Base-by-base conservation (phyloP, 2,888 invertebrate species). In the Drosophila silvestris region DNA sequence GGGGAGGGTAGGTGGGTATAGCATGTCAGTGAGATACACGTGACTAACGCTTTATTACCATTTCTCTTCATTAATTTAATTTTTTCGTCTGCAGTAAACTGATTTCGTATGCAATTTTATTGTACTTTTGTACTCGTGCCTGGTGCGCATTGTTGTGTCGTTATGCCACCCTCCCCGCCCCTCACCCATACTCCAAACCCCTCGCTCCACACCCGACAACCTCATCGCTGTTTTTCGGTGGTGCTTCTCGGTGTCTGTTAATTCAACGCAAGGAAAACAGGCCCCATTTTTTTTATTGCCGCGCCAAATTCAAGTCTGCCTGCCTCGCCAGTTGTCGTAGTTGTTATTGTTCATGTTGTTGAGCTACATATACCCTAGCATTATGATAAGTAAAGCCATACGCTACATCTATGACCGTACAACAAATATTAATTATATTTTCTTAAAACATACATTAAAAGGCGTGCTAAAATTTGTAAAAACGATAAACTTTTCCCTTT, bases 81-180 rank as follows among this genome's bases (percentile, higher is more conserved):
- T 86, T 85, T 86, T 88, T 86, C 89, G 90, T 86, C 86, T 86
- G 86, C 86, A 86, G 90, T 89, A 90, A 86, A 86, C 86, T 90
- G 86, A 89, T 86, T 89, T 90, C 86, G 89, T 86, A 90, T 90
- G 90, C 86, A 89, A 89, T 90, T 86, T 86, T 86, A 86, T 90
- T 90, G 89, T 90, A 88, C 90, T 90, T 88, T 81, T 88, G 90
- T 82, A 87, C 89, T 90, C 85, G 89, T 86, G 85, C 90, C 85
- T 90, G 85, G 87, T 82, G 88, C 85, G 90, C 88, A 77, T 85
- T 89, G 88, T 85, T 89, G 90, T 87, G 87, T 60, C 87, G 89
- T 85, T 83, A 79, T 85, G 73, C 81, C 63, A 47, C 70, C 50
- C 60, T 58, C 14, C 75, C 56, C 47, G 16, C 26, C 9, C 5